phyloP scores from a whole-genome alignment of 1,140 invertebrate species.

The Tribolium madens region DNA sequence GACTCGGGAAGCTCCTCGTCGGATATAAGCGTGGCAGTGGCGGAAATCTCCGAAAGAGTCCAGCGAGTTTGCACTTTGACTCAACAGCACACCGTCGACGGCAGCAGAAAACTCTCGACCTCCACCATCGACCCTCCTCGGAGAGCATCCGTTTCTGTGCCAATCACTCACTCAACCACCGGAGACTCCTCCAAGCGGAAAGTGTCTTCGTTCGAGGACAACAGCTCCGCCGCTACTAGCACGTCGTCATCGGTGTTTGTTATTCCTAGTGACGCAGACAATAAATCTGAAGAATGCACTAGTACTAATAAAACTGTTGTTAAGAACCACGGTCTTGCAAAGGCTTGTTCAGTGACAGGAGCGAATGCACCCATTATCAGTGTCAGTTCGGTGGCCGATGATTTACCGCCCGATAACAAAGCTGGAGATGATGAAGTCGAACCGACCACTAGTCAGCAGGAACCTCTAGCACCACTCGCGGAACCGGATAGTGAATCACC shows the following conservation, averaged over 20 bases:
- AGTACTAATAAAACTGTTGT: conserved; percentile 59
- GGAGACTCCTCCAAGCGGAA: conserved; percentile 57
- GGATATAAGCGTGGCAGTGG: conserved; percentile 74
- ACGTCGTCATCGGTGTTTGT: conserved; percentile 62
- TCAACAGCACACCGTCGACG: conserved; percentile 73
- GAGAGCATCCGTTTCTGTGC: conserved; percentile 66
- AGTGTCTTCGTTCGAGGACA: conserved; percentile 67
- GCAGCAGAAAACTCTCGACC: conserved; percentile 65
- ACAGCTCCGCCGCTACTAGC: conserved; percentile 60
- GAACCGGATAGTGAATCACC: conserved; percentile 74
- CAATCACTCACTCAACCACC: conserved; percentile 60
- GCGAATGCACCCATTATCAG: conserved; percentile 76
- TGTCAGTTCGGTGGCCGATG: conserved; percentile 77
- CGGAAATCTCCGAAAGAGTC: conserved; percentile 71
- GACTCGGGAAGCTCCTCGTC: conserved; percentile 77
- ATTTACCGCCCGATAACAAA: conserved; percentile 58
- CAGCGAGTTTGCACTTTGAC: conserved; percentile 68
- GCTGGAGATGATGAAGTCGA: background rate
- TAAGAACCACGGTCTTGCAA: conserved; percentile 63
- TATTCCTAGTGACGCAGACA: conserved; percentile 64
- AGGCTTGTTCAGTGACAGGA: conserved; percentile 63
- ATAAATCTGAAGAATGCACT: conserved; percentile 55
- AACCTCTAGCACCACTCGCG: conserved; percentile 71
- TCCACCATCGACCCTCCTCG: conserved; percentile 62
- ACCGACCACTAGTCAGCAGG: conserved; percentile 45